These are phyloP conservation scores for Temnothorax rugatulus DNA, from an alignment of 2,888 invertebrate species.

Conservation along the genomic window DNA sequence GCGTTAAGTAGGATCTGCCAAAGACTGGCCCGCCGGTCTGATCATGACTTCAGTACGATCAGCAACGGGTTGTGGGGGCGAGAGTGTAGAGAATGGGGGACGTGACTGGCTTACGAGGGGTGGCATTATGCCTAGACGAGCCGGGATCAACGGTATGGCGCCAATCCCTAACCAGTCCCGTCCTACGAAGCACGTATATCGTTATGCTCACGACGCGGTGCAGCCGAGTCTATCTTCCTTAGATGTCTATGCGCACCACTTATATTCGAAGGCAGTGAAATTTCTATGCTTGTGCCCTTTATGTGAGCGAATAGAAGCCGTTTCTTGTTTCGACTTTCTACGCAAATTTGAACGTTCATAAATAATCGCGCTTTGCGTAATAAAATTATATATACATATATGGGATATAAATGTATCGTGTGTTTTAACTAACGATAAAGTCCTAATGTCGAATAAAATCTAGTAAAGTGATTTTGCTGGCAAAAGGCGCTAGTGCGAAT, in stretches of 20 bases:
- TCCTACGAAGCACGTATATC: constrained; percentile 77
- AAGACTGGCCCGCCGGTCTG: constrained; percentile 66
- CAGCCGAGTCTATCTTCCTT: constrained; percentile 72
- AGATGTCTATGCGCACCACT: constrained; percentile 57
- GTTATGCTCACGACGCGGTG: constrained; percentile 77
- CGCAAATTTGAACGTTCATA: not conserved
- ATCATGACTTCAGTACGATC: constrained; percentile 70
- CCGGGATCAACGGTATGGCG: constrained; percentile 83
- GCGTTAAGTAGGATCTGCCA: constrained; percentile 72
- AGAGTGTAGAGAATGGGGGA: constrained; percentile 78
- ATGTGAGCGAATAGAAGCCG: constrained; percentile 6
- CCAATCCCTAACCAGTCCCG: constrained; percentile 79
- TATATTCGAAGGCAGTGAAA: constrained; percentile 53
- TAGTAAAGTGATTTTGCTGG: constrained; percentile 44
- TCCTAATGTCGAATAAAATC: not conserved
- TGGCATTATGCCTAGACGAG: constrained; percentile 82
- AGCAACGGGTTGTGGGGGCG: constrained; percentile 64
- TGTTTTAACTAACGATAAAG: not conserved
- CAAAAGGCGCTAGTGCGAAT: constrained; percentile 28
- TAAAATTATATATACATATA: not conserved
- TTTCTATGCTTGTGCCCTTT: constrained; percentile 45
- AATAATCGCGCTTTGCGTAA: not conserved
- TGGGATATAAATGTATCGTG: not conserved
- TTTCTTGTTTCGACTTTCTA: not conserved
- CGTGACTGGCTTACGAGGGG: constrained; percentile 83